Conservation (phyloP, 2,888 invertebrate species). For the Holacanthella duospinosa region DNA sequence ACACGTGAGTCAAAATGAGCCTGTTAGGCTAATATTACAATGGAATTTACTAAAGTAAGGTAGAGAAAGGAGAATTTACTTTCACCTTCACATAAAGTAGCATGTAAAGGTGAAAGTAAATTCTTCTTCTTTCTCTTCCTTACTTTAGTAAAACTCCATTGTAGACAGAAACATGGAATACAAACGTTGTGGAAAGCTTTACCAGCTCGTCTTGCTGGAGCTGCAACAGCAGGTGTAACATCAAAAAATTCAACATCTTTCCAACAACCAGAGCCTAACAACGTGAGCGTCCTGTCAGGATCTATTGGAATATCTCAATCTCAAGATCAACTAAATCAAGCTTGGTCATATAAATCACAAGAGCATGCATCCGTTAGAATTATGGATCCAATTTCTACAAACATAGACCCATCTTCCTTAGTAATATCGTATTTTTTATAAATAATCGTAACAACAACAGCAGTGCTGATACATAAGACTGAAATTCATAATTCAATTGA, state of each 20-base stretch:
- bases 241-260: neutral
- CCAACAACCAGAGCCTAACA: no score
- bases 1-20: conserved; percentile 34
- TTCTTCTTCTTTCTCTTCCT: no score
- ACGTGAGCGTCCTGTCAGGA: no score
- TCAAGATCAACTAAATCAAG: no score
- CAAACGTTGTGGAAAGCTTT: conserved; percentile 99
- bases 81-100: no score
- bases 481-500: neutral
- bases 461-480: no score
- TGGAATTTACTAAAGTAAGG: no score
- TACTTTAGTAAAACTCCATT: conserved; percentile 32
- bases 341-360: neutral
- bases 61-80: no score
- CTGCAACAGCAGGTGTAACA: neutral
- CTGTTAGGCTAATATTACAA: no score
- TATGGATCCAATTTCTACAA: conserved; percentile 28
- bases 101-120: no score
- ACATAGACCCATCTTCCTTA: conserved; percentile 27
- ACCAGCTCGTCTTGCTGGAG: conserved; percentile 80
- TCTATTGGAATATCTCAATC: neutral
- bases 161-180: conserved; percentile 82
- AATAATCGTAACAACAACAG: neutral
- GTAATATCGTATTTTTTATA: conserved; percentile 14
- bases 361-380: conserved; percentile 15